phyloP scores from a whole-genome alignment of 2,797 vertebrate species.

The Gymnothorax reevesii region DNA sequence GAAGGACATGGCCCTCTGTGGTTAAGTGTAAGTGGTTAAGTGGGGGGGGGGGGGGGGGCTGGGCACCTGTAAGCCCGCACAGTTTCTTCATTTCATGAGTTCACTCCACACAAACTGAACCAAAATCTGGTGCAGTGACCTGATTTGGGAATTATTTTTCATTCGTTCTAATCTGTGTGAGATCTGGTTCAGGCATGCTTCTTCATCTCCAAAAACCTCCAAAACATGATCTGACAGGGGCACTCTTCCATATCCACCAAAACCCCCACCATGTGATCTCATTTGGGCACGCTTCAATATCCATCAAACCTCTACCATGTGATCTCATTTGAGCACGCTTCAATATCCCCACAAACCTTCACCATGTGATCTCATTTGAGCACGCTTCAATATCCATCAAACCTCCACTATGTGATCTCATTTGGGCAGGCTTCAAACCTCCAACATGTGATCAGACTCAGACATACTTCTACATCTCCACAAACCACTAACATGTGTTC shows the following conservation, averaged over 20 bases:
- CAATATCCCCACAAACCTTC: too few relatives aligned
- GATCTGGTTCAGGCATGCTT: background rate
- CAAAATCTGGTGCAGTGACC: background rate
- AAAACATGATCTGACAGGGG: background rate
- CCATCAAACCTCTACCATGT: too few relatives aligned
- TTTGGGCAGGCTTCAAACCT: background rate
- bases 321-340: too few relatives aligned
- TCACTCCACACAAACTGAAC: background rate
- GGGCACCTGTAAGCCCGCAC: background rate
- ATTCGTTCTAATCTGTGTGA: background rate
- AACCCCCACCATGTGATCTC: background rate
- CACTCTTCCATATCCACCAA: background rate
- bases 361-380: too few relatives aligned
- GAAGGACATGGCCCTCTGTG: background rate
- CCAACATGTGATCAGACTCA: background rate
- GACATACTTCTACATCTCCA: background rate
- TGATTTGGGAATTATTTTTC: background rate
- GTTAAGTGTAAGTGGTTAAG: conserved; percentile 27
- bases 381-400: background rate
- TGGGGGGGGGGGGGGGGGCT: conserved; percentile 16
- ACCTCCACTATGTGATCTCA: background rate
- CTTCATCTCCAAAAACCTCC: background rate
- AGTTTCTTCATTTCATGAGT: background rate
- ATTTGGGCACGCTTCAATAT: too few relatives aligned
- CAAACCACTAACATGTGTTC: background rate